Percentiles rank a stretch among this genome's conserved stretches.
Evolutionary conservation across 2,888 invertebrate genomes (phyloP).

Genomic region (Andrena dorsata): DNA sequence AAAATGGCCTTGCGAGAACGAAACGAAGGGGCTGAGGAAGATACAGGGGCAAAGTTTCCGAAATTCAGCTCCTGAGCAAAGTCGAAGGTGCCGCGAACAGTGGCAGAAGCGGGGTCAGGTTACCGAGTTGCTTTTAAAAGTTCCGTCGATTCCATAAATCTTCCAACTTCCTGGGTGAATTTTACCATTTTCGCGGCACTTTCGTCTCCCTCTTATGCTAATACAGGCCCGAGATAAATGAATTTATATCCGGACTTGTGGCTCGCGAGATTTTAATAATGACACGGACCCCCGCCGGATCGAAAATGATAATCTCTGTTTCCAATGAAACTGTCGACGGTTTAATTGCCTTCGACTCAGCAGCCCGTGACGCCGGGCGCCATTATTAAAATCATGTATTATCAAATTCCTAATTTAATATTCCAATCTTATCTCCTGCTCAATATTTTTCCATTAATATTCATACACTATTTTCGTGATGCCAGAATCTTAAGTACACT

Average conservation of each 20-base stretch:
- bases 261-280: conserved; percentile 30
- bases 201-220: conserved; percentile 20
- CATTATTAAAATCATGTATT: conserved; percentile 23
- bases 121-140: conserved; percentile 31
- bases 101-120: conserved; percentile 9
- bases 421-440: not conserved
- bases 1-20: conserved; percentile 1
- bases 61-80: conserved; percentile 22
- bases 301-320: conserved; percentile 29
- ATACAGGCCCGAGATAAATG: conserved; percentile 29
- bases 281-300: not conserved
- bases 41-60: conserved; percentile 30
- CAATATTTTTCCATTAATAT: conserved; percentile 9
- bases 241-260: conserved; percentile 20
- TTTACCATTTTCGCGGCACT: not conserved
- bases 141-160: conserved; percentile 46
- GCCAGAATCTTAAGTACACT: not conserved
- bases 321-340: not conserved
- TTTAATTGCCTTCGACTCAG: conserved; percentile 27
- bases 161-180: conserved; percentile 19
- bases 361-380: not conserved
- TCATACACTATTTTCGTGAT: not conserved
- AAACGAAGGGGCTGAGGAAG: not conserved
- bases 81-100: conserved; percentile 35
- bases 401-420: conserved; percentile 12